Evolutionary conservation across 2,797 vertebrate species (phyloP).

Genomic region (Syndactyla subalaris): DNA sequence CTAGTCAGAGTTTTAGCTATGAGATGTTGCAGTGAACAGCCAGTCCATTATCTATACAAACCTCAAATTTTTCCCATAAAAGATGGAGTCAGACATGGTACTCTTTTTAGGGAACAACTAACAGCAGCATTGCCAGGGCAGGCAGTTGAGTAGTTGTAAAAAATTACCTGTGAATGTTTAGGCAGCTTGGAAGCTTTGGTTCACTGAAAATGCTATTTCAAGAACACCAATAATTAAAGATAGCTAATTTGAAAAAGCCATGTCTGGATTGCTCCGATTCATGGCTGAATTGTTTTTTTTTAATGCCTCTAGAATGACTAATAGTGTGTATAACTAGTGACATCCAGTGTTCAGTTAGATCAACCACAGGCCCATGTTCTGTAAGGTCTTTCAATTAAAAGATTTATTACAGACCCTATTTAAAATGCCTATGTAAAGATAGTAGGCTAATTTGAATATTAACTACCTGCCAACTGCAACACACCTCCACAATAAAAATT

Average conservation of each 20-base stretch:
- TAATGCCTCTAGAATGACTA: constrained; percentile 57
- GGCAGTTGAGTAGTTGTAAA: not conserved
- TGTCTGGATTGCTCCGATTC: not conserved
- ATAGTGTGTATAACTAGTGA: constrained; percentile 69
- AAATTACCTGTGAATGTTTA: not conserved
- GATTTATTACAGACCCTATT: constrained; percentile 59
- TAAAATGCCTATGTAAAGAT: constrained; percentile 70
- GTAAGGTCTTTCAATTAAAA: constrained; percentile 59
- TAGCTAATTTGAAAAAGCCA: not conserved
- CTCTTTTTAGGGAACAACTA: not conserved
- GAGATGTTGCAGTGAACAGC: not conserved
- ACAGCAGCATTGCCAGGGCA: not conserved
- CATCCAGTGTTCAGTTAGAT: constrained; percentile 72
- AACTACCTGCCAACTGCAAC: constrained; percentile 77
- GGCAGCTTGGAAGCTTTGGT: not conserved
- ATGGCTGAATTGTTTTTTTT: not conserved
- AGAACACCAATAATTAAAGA: not conserved
- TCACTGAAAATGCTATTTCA: not conserved
- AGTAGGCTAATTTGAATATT: constrained; percentile 77
- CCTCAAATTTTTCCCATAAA: not conserved
- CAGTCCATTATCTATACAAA: not conserved
- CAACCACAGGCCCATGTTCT: constrained; percentile 55
- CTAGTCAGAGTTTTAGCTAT: not conserved
- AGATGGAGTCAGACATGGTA: rapidly evolving
- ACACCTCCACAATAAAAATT: constrained; percentile 79